Percentiles rank a stretch among this genome's conserved stretches.
Conservation (phyloP, 2,888 invertebrate genomes). For the Metalampra italica region DNA sequence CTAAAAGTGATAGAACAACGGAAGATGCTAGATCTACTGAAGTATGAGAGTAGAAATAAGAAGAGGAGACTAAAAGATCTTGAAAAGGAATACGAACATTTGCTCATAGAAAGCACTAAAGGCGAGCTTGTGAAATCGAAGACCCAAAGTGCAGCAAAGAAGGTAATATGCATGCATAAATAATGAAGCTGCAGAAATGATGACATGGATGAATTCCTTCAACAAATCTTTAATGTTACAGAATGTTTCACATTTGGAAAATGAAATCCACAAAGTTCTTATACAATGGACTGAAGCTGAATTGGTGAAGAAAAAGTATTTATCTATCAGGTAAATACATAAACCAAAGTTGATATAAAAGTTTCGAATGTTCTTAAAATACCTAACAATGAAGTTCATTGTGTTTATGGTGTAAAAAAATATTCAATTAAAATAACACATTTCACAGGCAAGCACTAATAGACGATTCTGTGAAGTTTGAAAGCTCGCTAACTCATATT, state of each 20-base stretch:
- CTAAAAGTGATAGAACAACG: conserved; percentile 83
- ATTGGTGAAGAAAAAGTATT: conserved; percentile 87
- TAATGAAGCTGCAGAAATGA: too few species aligned
- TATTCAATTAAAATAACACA: too few species aligned
- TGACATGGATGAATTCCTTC: too few species aligned
- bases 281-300: conserved; percentile 91
- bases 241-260: conserved; percentile 85
- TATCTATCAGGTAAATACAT: conserved; percentile 77
- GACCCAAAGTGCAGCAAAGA: conserved; percentile 79
- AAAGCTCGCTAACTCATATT: conserved; percentile 83
- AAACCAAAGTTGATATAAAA: conserved; percentile 4
- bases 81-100: conserved; percentile 80
- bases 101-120: conserved; percentile 79
- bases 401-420: too few species aligned
- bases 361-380: too few species aligned
- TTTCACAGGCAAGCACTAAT: conserved; percentile 76
- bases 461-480: conserved; percentile 85
- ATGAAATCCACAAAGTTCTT: conserved; percentile 88
- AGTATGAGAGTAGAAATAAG: conserved; percentile 82
- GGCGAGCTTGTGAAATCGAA: conserved; percentile 69
- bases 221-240: conserved; percentile 26
- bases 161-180: conserved; percentile 64
- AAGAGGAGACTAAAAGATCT: conserved; percentile 76
- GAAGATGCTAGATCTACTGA: conserved; percentile 85
- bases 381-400: too few species aligned